Percentiles rank a stretch among this genome's conserved stretches.
phyloP scores from a whole-genome alignment of 2,113 vertebrate genomes.

The Rhinolophus sinicus region DNA sequence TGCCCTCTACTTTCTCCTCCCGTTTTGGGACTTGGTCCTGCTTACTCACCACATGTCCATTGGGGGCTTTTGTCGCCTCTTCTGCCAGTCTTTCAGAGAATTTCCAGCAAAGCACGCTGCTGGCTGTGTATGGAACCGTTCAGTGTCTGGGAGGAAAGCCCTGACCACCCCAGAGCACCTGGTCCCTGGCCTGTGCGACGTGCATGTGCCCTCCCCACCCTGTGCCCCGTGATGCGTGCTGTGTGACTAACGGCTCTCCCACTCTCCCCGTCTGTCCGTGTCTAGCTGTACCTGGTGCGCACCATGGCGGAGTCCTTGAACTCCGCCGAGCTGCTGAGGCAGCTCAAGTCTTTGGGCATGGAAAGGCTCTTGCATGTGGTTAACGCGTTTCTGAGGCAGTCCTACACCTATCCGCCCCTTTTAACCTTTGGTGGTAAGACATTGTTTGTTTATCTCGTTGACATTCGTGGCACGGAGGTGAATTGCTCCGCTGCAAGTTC shows the following conservation, averaged over 20 bases:
- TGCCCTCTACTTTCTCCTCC: slow-evolving; percentile 46
- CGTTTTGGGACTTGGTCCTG: slow-evolving; percentile 33
- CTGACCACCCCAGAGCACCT: too few relatives aligned
- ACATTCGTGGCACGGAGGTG: slow-evolving; percentile 48
- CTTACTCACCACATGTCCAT: background rate
- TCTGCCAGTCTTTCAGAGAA: background rate
- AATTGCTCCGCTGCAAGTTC: slow-evolving; percentile 73
- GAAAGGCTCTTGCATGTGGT: slow-evolving; percentile 91
- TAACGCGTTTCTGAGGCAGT: slow-evolving; percentile 92
- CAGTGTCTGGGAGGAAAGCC: background rate
- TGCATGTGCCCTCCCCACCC: background rate
- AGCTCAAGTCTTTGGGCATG: slow-evolving; percentile 90
- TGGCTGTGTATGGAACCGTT: background rate
- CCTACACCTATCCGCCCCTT: slow-evolving; percentile 90
- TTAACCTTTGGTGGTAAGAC: slow-evolving; percentile 92
- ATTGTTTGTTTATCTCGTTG: slow-evolving; percentile 79
- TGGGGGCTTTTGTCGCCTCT: background rate
- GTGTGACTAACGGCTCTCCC: slow-evolving; percentile 85
- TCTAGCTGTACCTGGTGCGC: slow-evolving; percentile 92
- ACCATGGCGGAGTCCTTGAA: slow-evolving; percentile 91
- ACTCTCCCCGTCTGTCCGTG: slow-evolving; percentile 86
- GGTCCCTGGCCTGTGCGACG: background rate
- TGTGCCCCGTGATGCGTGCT: slow-evolving; percentile 49
- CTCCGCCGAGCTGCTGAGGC: slow-evolving; percentile 90
- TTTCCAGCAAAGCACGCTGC: background rate